These are phyloP conservation scores for Drosophila anceps DNA, from an alignment of 2,888 invertebrate species.

Conservation along the genomic window DNA sequence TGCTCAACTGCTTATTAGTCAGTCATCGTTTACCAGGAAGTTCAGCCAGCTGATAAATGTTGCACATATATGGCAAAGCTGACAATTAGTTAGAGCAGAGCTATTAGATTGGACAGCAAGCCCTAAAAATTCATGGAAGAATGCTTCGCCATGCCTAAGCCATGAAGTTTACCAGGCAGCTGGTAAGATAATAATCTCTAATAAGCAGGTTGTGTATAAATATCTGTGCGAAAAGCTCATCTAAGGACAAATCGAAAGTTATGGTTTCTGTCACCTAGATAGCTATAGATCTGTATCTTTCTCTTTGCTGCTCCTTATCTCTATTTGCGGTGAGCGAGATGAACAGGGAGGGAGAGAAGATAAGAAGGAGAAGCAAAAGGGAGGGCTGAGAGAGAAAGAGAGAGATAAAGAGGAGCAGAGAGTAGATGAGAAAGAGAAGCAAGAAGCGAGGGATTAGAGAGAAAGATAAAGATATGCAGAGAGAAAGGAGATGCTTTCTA, in stretches of 20 bases:
- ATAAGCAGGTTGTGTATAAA: neutral
- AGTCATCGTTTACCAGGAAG: conserved; percentile 6
- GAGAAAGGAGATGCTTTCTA: too few relatives aligned
- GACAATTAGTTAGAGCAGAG: neutral
- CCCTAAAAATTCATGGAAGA: neutral
- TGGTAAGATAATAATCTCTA: neutral
- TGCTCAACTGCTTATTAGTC: conserved; percentile 16
- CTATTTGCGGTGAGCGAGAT: neutral
- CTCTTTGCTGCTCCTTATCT: neutral
- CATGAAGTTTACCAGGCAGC: neutral
- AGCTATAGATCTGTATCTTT: neutral
- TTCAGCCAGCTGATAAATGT: conserved; percentile 12
- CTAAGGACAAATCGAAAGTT: neutral
- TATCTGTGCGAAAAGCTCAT: too few relatives aligned
- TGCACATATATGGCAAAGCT: conserved; percentile 4
- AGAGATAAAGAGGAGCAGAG: too few relatives aligned
- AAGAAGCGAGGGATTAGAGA: too few relatives aligned
- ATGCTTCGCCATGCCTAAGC: neutral
- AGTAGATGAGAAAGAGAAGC: too few relatives aligned
- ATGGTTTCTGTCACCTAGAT: neutral
- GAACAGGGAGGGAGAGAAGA: neutral
- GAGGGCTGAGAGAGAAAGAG: too few relatives aligned
- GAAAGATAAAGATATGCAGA: too few relatives aligned
- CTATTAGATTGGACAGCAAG: neutral
- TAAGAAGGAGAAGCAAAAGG: neutral